Conservation (phyloP, 2,888 invertebrate species). For the Aphrophora alni region DNA sequence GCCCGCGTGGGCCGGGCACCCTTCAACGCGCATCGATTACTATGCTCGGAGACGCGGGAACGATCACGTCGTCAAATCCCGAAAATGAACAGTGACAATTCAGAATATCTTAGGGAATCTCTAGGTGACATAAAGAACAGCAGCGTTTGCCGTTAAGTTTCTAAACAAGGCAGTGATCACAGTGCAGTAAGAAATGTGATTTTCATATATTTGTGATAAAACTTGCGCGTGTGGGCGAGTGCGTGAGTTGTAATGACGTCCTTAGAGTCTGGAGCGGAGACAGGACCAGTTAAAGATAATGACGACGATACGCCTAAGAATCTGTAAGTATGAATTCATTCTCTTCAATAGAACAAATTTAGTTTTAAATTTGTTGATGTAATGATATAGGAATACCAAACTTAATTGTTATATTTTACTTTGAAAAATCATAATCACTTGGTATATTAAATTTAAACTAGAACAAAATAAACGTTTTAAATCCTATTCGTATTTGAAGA, state of each 20-base stretch:
- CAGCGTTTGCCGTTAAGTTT: background rate
- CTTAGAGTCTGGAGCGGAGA: background rate
- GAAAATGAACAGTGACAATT: background rate
- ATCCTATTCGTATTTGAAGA: too few relatives aligned
- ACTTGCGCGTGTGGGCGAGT: constrained; percentile 29
- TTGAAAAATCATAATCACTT: too few relatives aligned
- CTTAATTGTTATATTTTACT: too few relatives aligned
- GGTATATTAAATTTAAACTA: too few relatives aligned
- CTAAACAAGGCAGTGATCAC: background rate
- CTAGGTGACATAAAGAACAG: background rate
- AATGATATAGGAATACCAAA: too few relatives aligned
- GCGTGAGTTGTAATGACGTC: constrained; percentile 32
- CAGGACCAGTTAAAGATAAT: constrained; percentile 13
- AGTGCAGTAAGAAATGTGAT: constrained; percentile 1
- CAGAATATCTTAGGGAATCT: background rate
- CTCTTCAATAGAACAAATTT: too few relatives aligned
- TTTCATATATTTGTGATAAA: background rate
- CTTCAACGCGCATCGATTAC: background rate
- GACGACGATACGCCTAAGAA: constrained; percentile 32
- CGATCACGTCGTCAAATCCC: background rate
- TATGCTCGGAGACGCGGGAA: background rate
- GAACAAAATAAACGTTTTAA: too few relatives aligned
- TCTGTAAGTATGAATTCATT: constrained; percentile 22
- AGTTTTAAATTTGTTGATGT: too few relatives aligned
- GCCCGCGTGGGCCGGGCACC: constrained; percentile 6